A percentile compares a stretch with the other conserved stretches of the same genome.
phyloP scores from a whole-genome alignment of 2,888 invertebrate species.

The Crossocerus cetratus region DNA sequence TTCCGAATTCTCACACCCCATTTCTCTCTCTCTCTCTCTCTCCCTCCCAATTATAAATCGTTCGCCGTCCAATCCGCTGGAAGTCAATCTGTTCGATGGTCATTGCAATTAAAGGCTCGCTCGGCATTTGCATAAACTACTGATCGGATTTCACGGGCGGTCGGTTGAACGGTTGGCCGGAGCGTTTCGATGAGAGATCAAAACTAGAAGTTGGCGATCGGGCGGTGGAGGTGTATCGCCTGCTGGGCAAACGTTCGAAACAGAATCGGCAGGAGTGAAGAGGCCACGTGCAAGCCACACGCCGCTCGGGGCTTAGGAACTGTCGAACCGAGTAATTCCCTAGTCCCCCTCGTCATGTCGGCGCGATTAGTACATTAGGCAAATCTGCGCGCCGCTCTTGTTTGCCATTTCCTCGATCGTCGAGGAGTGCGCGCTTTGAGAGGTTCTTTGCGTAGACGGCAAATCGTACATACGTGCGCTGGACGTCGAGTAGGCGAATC shows the following conservation, averaged over 20 bases:
- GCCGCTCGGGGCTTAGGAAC: conserved; percentile 69
- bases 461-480: too few relatives aligned
- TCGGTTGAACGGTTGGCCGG: too few relatives aligned
- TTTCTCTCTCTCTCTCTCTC: neutral
- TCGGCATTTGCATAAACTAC: too few relatives aligned
- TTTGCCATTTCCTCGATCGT: neutral
- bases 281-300: conserved; percentile 68
- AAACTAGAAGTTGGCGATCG: conserved; percentile 58
- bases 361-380: conserved; percentile 67
- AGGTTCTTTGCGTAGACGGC: too few relatives aligned
- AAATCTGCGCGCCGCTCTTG: conserved; percentile 14
- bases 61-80: neutral
- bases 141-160: too few relatives aligned
- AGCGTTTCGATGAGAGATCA: too few relatives aligned
- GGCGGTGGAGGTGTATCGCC: conserved; percentile 50
- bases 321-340: conserved; percentile 71
- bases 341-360: conserved; percentile 44
- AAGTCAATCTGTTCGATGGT: too few relatives aligned
- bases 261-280: conserved; percentile 66
- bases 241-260: conserved; percentile 67
- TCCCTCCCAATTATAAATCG: neutral
- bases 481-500: too few relatives aligned
- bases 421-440: neutral
- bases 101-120: too few relatives aligned
- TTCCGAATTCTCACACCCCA: neutral